Base-by-base conservation (phyloP, 1,140 invertebrate species). In the Sminthurinus signatus region DNA sequence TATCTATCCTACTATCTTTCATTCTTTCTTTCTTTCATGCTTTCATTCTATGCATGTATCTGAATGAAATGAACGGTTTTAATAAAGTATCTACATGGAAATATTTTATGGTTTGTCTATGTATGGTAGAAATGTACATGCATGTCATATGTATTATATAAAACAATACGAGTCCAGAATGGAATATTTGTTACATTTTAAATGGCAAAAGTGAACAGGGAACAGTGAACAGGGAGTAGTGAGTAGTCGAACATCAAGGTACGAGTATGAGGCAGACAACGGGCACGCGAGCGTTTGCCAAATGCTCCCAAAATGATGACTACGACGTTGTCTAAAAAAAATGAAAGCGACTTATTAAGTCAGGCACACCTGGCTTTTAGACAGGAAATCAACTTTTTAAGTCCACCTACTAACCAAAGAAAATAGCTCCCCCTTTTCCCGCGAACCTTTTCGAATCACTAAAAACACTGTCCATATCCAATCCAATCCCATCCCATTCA, bases 351-450 rank as follows among this genome's bases (percentile, higher is more conserved):
- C 44, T 48, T 52, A 36, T 8, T 4, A 52, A 25, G 3, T 28
- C 23, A 10, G 21, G 50, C 48, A 43, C 62, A 64, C 62, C 62
- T 64, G 62, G 62, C 55, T 52, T 51, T 52, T 44, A 42, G 55
- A 59, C 62, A 54, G 62, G 62, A 64, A 64, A 64, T 64, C 62
- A 58, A 64, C 44, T 55, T 52, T 58, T 19, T 44, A 44, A 32
- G 23, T 10, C 15, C 29, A 57, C 17, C 4, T 57, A 8, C 36
- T 8, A 17, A 14, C 51, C 14, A 54, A 50, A 17, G 15, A 10
- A 50, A n/a, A 15, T 50, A 19, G 10, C 46, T 23, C 46, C 23
- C 39, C 5, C 15, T 23, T 50, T 10, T 8, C 23, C 46, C 15
- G 46, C 15, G 8, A 50, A 50, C 46, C n/a, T 12, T 12, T n/a